These are phyloP conservation scores for Drosophila mojavensis DNA, from an alignment of 1,140 invertebrate genomes.

Conservation along the genomic window DNA sequence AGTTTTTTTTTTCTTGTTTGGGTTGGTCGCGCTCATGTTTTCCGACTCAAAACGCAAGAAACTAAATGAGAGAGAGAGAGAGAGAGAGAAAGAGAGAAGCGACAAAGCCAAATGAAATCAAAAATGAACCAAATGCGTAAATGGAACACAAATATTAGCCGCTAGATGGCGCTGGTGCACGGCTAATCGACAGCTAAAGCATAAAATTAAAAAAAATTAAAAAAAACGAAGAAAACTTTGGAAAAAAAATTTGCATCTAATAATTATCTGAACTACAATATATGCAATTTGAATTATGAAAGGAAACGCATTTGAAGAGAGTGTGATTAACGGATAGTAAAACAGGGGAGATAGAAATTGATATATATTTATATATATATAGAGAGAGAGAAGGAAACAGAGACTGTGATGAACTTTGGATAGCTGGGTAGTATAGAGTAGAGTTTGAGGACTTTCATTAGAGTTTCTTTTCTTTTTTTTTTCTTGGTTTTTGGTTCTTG, in stretches of 20 bases:
- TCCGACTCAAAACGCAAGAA: conserved; percentile 41
- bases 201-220: conserved; percentile 7
- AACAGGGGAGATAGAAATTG: conserved; percentile 21
- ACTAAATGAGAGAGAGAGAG: conserved; percentile 38
- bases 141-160: conserved; percentile 33
- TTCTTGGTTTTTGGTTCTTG: conserved; percentile 12
- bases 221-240: conserved; percentile 30
- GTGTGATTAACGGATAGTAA: conserved; percentile 19
- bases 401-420: conserved; percentile 43
- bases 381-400: conserved; percentile 20
- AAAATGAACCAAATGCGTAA: conserved; percentile 15
- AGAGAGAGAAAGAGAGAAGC: conserved; percentile 39
- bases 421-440: conserved; percentile 4
- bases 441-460: conserved; percentile 38
- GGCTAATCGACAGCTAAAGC: conserved; percentile 28
- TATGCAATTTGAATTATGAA: conserved; percentile 44
- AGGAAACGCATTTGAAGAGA: conserved; percentile 40
- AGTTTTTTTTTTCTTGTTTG: conserved; percentile 9
- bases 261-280: conserved; percentile 49
- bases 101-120: conserved; percentile 32
- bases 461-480: conserved; percentile 25
- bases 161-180: conserved; percentile 33
- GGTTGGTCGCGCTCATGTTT: conserved; percentile 41
- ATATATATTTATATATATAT: no score
- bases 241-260: conserved; percentile 41